Evolutionary conservation across 2,113 vertebrate species (phyloP), one percentile per base, ranked within the genome.

Genomic region (Otis tarda): DNA sequence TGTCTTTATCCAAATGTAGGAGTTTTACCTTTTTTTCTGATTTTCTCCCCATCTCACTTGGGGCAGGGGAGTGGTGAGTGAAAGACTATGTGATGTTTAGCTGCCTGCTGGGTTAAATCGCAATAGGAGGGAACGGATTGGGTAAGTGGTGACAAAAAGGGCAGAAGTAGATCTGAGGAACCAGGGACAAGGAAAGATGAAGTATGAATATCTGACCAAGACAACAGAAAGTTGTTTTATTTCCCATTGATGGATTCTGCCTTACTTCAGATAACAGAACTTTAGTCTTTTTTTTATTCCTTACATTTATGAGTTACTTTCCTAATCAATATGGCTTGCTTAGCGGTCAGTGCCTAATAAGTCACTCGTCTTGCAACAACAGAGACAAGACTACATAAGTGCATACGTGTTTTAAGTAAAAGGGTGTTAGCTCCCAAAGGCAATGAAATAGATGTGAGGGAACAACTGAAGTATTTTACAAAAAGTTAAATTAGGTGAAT

Each of bases 61-160:
- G 41, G 41, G 41, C 41, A 5, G 41, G 41, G 41, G 41, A 43
- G 41, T 43, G 14, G 41, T 43, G 41, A 43, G 41, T 43, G 41
- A 43, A 43, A 43, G 14, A 43, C 41, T 43, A 43, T 43, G 41
- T 16, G 41, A 43, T 43, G 41, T 43, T 43, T 15, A 43, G 41
- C 41, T 43, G 41, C 41, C 41, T 43, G 41, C 15, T 43, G 41
- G 41, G 41, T 43, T 43, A 43, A 43, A 43, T 43, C 14, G 41
- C 41, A 43, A 43, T 14, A 43, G 41, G 41, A 86, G 10, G 7
- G 12, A 86, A 71, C 12, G 9, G 6, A 24, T 2, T 55, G 18
- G 21, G 12, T 3, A 75, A 55, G n/a, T 2, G 3, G 11, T 0
- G 6, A 43, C 37, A 45, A 56, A 61, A 24, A 3, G 6, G 5